Evolutionary conservation across 2,113 vertebrate genomes (phyloP).

Genomic region (Trogon surrucura): DNA sequence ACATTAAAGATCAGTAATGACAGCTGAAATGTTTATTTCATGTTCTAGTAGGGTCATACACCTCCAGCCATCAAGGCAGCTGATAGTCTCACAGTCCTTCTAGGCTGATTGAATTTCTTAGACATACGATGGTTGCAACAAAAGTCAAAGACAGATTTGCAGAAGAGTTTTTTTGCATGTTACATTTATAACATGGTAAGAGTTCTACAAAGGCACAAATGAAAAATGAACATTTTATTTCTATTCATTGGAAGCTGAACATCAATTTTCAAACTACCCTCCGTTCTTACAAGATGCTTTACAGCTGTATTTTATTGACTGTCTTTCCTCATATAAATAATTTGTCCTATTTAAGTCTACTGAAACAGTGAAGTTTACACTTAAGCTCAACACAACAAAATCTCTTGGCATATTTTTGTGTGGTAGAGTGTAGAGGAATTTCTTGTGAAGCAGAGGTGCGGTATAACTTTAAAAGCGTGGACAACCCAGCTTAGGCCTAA

Average conservation of each 20-base stretch:
- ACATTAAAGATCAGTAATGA: not conserved
- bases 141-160: not conserved
- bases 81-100: not conserved
- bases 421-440: no score
- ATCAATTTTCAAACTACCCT: slow-evolving; percentile 26
- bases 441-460: no score
- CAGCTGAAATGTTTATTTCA: not conserved
- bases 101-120: not conserved
- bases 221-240: not conserved
- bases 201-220: not conserved
- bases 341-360: not conserved
- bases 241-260: not conserved
- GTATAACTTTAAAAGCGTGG: no score
- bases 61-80: not conserved
- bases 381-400: not conserved
- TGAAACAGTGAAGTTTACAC: not conserved
- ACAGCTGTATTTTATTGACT: not conserved
- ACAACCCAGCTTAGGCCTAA: no score
- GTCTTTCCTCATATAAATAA: slow-evolving; percentile 1
- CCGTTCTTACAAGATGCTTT: not conserved
- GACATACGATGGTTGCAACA: not conserved
- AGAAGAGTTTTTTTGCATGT: not conserved
- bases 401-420: not conserved
- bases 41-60: not conserved
- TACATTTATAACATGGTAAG: not conserved